Evolutionary conservation across 2,113 vertebrate genomes (phyloP), one percentile per base, ranked within the genome.

Genomic region (Bostrychus sinensis): DNA sequence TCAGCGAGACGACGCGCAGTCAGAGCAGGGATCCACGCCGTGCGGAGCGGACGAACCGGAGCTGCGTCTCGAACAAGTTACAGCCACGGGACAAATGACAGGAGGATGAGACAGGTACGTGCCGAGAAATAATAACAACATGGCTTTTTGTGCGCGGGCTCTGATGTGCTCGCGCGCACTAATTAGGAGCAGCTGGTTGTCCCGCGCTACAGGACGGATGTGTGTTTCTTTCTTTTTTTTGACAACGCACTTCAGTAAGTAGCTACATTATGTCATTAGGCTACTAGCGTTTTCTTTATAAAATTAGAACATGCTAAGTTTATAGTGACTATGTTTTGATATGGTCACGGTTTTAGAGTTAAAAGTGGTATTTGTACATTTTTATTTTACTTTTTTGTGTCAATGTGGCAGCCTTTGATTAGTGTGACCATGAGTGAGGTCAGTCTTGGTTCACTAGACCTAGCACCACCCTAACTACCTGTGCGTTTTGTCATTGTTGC

Each of bases 81-180:
- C 3, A 12, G 1, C 30, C 32, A 34, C 39, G 20, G 46, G 42
- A 70, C 59, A n/a, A n/a, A n/a, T n/a, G 0, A 26, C 25, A 23
- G 25, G 63, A 66, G 10, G 5, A 2, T 37, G 20, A 13, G 55
- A 6, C 48, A 19, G 85, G 85, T 86, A 83, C 22, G 87, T 75
- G 55, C 3, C 2, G 0, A 20, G 2, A 38, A 54, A 19, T 0
- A 12, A 8, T 1, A 26, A 4, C 10, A 46, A 43, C 10, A 4
- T 1, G 1, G 20, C 17, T 25, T 25, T 12, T 0, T 9, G 8
- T 17, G 5, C 19, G 6, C 17, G 4, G 7, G 5, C 43, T 32
- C 17, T 7, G 20, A 7, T 7, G 26, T 13, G 19, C 7, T 6
- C 1, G 20, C 13, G 1, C 20, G 39, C 38, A 22, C 39, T 34